Conservation (phyloP, 2,888 invertebrate genomes). For the Chloroclystis v-ata region DNA sequence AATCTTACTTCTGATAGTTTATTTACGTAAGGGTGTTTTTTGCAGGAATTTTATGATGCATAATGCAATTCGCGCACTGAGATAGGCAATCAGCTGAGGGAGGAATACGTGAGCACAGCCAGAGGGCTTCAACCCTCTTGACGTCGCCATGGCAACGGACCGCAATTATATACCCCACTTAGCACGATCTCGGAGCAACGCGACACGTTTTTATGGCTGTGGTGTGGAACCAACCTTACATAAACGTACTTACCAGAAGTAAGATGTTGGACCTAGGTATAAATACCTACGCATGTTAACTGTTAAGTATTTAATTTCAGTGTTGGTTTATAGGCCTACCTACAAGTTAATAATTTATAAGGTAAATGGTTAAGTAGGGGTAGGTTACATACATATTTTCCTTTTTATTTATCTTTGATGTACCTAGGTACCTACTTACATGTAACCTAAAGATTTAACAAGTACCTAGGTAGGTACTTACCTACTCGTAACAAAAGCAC, state of each 20-base stretch:
- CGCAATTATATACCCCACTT: slow-evolving; percentile 57
- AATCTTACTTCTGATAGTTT: too few species aligned
- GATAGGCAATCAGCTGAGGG: slow-evolving; percentile 55
- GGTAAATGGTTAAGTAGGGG: too few species aligned
- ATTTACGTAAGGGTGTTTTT: slow-evolving; percentile 11
- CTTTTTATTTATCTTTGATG: too few species aligned
- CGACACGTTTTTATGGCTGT: slow-evolving; percentile 34
- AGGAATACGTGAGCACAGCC: slow-evolving; percentile 37
- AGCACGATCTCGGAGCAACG: slow-evolving; percentile 33
- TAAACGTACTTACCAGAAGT: neutral
- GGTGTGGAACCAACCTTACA: slow-evolving; percentile 13
- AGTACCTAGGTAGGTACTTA: slow-evolving; percentile 2
- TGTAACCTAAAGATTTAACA: neutral
- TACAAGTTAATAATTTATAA: too few species aligned
- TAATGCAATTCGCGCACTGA: slow-evolving; percentile 43
- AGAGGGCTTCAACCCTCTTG: slow-evolving; percentile 64
- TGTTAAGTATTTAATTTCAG: too few species aligned
- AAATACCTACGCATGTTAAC: neutral
- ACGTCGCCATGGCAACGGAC: slow-evolving; percentile 62
- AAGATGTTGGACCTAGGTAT: too few species aligned
- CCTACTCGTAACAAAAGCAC: neutral
- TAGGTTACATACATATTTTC: too few species aligned
- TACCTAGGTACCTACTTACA: neutral
- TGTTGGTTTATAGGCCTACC: too few species aligned
- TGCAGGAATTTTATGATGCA: slow-evolving; percentile 23